Conservation (phyloP, 64 coral and sea anemone genomes). For the Stylophora pistillata region DNA sequence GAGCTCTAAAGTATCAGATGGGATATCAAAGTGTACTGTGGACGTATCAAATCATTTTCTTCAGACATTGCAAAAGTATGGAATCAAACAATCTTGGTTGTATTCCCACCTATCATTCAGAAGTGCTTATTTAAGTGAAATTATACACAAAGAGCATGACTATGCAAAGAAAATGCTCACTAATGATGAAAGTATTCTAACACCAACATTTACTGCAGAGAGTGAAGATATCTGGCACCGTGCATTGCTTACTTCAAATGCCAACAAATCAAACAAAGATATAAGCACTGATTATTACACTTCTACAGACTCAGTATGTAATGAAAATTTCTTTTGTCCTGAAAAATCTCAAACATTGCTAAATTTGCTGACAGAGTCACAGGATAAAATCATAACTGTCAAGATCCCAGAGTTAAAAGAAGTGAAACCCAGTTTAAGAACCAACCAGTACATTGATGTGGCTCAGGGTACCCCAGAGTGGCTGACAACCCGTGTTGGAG, state of each 20-base stretch:
- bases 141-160: slow-evolving; percentile 31
- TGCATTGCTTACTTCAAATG: background rate
- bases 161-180: background rate
- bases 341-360: background rate
- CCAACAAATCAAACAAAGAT: background rate
- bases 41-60: too few species aligned
- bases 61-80: too few species aligned
- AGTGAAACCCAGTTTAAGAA: slow-evolving; percentile 10
- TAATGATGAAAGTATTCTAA: background rate
- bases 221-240: background rate
- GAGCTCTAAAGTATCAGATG: too few species aligned
- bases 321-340: background rate
- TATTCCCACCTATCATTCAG: slow-evolving; percentile 23
- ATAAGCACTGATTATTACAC: too few species aligned
- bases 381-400: background rate
- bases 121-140: slow-evolving; percentile 23
- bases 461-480: too few species aligned
- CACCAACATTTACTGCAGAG: background rate
- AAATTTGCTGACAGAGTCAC: background rate
- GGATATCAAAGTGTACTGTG: too few species aligned
- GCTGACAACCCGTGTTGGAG: too few species aligned
- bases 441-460: slow-evolving; percentile 62
- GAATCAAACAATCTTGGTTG: slow-evolving; percentile 19
- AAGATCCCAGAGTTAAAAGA: background rate
- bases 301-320: background rate